These are phyloP conservation scores for Vombatus ursinus DNA, from an alignment of 2,113 vertebrate genomes.

Conservation along the genomic window DNA sequence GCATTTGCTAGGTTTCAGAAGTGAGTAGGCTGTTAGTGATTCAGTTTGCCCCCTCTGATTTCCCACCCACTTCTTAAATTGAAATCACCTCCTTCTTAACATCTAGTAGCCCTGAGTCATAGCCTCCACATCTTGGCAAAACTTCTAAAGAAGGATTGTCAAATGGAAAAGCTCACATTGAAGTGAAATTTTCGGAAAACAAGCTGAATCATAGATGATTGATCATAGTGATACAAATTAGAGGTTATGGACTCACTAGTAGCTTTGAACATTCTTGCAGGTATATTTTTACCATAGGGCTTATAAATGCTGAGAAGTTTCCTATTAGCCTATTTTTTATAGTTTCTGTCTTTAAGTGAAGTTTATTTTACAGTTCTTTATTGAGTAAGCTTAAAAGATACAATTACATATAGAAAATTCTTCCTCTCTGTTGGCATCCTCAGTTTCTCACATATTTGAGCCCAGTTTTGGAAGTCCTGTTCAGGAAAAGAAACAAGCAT, in stretches of 20 bases:
- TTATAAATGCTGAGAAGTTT: conserved; percentile 50
- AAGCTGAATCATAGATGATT: conserved; percentile 67
- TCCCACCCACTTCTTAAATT: conserved; percentile 57
- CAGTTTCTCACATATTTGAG: conserved; percentile 10
- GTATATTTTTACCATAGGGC: conserved; percentile 45
- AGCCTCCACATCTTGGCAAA: conserved; percentile 30
- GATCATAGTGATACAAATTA: conserved; percentile 57
- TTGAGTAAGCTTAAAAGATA: conserved; percentile 26
- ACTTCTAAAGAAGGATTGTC: conserved; percentile 64
- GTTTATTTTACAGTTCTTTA: conserved; percentile 26
- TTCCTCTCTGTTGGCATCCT: background rate
- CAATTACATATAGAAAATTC: conserved; percentile 6
- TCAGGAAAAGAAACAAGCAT: conserved; percentile 20
- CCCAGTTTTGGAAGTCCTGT: conserved; percentile 8
- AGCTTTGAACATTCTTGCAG: conserved; percentile 41
- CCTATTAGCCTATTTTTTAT: conserved; percentile 54
- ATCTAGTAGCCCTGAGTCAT: conserved; percentile 68
- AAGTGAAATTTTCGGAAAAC: conserved; percentile 66
- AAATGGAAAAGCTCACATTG: conserved; percentile 61
- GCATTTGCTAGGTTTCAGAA: conserved; percentile 51
- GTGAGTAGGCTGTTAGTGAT: conserved; percentile 63
- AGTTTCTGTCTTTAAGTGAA: conserved; percentile 46
- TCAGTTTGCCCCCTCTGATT: conserved; percentile 62
- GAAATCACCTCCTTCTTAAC: conserved; percentile 64
- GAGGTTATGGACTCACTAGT: conserved; percentile 58